phyloP scores from a whole-genome alignment of 1,140 invertebrate genomes.

The Ceratina japonica region DNA sequence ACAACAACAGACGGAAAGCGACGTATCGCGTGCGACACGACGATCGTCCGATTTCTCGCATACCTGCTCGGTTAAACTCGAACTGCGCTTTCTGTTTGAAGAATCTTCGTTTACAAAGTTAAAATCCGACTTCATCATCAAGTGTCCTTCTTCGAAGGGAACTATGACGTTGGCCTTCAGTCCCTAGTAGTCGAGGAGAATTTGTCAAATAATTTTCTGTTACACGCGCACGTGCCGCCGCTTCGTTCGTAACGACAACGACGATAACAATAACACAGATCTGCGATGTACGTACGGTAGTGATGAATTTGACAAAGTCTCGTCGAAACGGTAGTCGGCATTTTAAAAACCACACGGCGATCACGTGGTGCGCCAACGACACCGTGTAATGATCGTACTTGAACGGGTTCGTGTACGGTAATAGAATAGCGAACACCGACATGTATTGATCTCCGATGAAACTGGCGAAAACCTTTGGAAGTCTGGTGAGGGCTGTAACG shows the following conservation, averaged over 20 bases:
- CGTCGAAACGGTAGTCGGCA: constrained; percentile 91
- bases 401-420: constrained; percentile 97
- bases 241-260: constrained; percentile 31
- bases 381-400: constrained; percentile 98
- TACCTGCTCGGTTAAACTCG: constrained; percentile 89
- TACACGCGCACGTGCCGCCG: no score
- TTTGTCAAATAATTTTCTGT: constrained; percentile 21
- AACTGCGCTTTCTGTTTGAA: constrained; percentile 90
- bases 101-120: constrained; percentile 90
- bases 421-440: constrained; percentile 96
- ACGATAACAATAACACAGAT: neutral
- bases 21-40: neutral
- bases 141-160: constrained; percentile 88
- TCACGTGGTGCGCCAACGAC: constrained; percentile 96
- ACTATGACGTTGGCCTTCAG: constrained; percentile 90
- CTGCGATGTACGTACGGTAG: constrained; percentile 82
- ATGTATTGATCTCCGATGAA: constrained; percentile 94
- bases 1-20: neutral
- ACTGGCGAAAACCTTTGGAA: constrained; percentile 91
- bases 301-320: constrained; percentile 95
- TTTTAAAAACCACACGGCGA: constrained; percentile 98
- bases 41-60: constrained; percentile 12
- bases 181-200: constrained; percentile 81
- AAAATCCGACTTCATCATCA: constrained; percentile 80
- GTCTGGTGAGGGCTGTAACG: constrained; percentile 89